These are phyloP conservation scores for Leptopilina boulardi DNA, from an alignment of 1,140 invertebrate species.

Conservation along the genomic window DNA sequence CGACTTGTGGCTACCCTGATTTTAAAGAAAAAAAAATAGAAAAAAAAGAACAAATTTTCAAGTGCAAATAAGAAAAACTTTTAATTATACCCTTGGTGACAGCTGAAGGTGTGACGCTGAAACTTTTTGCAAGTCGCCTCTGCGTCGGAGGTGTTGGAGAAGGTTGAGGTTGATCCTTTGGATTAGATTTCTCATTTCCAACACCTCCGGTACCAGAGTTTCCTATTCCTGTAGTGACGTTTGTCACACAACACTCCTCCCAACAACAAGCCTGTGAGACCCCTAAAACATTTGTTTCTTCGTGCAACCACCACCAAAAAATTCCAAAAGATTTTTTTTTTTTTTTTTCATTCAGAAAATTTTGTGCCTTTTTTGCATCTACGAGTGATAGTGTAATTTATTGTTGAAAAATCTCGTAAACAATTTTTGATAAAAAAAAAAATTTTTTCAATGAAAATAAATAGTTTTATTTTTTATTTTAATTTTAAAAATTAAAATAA, in stretches of 20 bases:
- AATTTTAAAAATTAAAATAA: no score
- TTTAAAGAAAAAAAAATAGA: constrained; percentile 27
- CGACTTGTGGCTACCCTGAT: not conserved
- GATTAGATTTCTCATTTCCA: constrained; percentile 61
- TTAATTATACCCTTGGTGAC: constrained; percentile 77
- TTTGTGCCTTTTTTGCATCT: not conserved
- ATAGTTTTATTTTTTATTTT: no score
- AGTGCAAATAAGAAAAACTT: constrained; percentile 42
- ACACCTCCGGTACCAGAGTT: constrained; percentile 53
- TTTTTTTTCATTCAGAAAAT: constrained; percentile 13
- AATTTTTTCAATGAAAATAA: no score
- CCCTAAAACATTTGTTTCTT: constrained; percentile 70
- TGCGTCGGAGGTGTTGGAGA: constrained; percentile 88
- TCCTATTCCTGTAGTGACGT: constrained; percentile 62
- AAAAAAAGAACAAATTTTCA: constrained; percentile 34
- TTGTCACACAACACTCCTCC: constrained; percentile 74
- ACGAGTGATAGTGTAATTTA: not conserved
- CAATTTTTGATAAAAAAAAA: no score
- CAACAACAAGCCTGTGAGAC: constrained; percentile 74
- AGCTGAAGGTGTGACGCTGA: constrained; percentile 86
- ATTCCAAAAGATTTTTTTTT: not conserved
- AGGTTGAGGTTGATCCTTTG: constrained; percentile 73
- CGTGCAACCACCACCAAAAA: constrained; percentile 66
- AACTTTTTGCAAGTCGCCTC: constrained; percentile 90
- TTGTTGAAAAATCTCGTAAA: not conserved